Base-by-base conservation (phyloP, 1,140 invertebrate species). In the Pseudoatta argentina region DNA sequence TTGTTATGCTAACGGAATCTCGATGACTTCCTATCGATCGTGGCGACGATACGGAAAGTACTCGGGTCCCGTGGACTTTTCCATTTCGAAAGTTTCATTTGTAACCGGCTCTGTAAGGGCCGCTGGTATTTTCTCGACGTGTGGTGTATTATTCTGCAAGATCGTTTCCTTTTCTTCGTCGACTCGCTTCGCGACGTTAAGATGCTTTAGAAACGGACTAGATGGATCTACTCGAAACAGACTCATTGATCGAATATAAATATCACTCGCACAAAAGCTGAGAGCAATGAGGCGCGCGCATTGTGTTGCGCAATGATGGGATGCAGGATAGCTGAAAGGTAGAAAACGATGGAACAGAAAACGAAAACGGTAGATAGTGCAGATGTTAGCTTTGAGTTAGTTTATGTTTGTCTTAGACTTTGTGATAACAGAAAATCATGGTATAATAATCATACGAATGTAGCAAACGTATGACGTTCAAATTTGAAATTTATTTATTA, bases 1-100 rank as follows among this genome's bases (percentile, higher is more conserved):
- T 90, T 90, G 88, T 90, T 90, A 90, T 90, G 89, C 88, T 90
- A 90, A 90, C 89, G 64, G 89, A 90, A 90, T 89, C 85, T 75
- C 78, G 89, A 89, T 89, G 85, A 90, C 88, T 87, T 89, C 61
- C 78, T 86, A 89, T 90, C 88, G 89, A 90, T 90, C 86, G 88
- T n/a, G 53, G 39, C 48, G 55, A 76, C 85, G 88, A 89, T 87
- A 89, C 73, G 77, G 79, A 87, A 89, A 73, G 69, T 69, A 48
- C 67, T 85, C 44, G 82, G 82, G 71, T 61, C 75, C 86, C 85
- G 61, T 59, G 85, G 88, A 87, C 89, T 87, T 83, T 89, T 87
- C 85, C 85, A 87, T 87, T 89, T 71, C 71, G 76, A 63, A 63
- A 27, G 61, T 71, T 76, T 85, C 73, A 79, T 86, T 86, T 86